These are phyloP conservation scores for Hemicordylus capensis DNA, from an alignment of 2,113 vertebrate species.

Conservation along the genomic window DNA sequence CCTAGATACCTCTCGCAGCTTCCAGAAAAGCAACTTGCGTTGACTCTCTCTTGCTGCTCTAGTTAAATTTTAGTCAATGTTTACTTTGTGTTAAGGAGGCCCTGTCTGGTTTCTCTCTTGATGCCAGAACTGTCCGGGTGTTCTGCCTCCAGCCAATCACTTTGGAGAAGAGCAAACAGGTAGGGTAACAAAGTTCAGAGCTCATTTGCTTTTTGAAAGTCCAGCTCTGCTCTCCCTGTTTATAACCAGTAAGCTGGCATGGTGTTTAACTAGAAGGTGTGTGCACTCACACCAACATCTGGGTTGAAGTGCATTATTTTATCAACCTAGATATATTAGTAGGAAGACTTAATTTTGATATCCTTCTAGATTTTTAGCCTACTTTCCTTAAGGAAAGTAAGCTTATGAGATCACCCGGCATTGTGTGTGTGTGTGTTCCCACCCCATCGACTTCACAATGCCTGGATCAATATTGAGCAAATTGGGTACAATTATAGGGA, in stretches of 20 bases:
- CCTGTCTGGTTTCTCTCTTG: neutral
- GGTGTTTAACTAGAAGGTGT: slow-evolving; percentile 11
- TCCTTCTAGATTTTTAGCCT: neutral
- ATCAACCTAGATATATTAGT: neutral
- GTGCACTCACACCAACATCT: neutral
- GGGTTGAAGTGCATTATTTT: neutral
- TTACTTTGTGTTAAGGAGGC: slow-evolving; percentile 1
- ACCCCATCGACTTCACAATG: too few species aligned
- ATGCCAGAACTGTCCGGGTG: neutral
- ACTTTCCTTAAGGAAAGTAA: too few species aligned
- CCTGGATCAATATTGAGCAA: too few species aligned
- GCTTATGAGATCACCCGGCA: too few species aligned
- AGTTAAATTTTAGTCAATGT: slow-evolving; percentile 37
- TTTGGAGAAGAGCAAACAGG: neutral
- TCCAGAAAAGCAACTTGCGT: neutral
- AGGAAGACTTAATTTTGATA: too few species aligned
- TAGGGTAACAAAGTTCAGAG: slow-evolving; percentile 59
- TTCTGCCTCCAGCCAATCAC: fast-evolving
- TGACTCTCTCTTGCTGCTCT: fast-evolving
- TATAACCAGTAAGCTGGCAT: neutral
- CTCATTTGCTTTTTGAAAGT: slow-evolving; percentile 44
- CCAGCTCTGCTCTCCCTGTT: neutral
- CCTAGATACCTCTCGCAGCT: neutral
- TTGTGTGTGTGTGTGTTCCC: too few species aligned
- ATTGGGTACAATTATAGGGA: too few species aligned